A percentile compares a stretch with the other conserved stretches of the same genome.
These are phyloP conservation scores for Caenorhabditis afra DNA, from an alignment of 2,888 invertebrate genomes.

Conservation along the genomic window DNA sequence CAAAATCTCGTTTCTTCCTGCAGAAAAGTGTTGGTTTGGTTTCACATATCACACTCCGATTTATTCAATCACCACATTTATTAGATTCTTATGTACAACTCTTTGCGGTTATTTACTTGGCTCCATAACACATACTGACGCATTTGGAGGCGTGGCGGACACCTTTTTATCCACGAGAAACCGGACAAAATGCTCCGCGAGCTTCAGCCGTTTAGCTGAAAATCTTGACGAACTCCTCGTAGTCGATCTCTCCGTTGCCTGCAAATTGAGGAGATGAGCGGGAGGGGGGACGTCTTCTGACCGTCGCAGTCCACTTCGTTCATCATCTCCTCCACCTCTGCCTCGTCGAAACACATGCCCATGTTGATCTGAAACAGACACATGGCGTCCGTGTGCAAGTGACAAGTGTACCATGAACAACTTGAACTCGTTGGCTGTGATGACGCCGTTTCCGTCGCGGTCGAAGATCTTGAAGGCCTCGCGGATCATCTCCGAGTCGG, in stretches of 20 bases:
- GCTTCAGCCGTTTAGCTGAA: slow-evolving; percentile 35
- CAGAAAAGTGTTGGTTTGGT: not conserved
- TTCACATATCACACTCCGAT: slow-evolving; percentile 6
- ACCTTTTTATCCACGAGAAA: slow-evolving; percentile 24
- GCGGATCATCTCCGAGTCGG: slow-evolving; percentile 79
- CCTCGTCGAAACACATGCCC: slow-evolving; percentile 80
- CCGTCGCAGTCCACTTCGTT: slow-evolving; percentile 73
- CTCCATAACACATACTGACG: not conserved
- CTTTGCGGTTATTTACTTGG: slow-evolving; percentile 20
- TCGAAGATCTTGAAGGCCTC: slow-evolving; percentile 79
- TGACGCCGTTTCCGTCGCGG: slow-evolving; percentile 72
- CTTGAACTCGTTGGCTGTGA: slow-evolving; percentile 76
- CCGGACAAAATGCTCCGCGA: not conserved
- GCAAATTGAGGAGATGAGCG: slow-evolving; percentile 16
- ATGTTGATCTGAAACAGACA: slow-evolving; percentile 70
- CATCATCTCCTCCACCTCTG: slow-evolving; percentile 79
- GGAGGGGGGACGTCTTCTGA: slow-evolving; percentile 4
- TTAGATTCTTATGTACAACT: slow-evolving; percentile 31
- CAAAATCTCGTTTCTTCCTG: not conserved
- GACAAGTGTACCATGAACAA: slow-evolving; percentile 70
- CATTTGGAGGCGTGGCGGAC: slow-evolving; percentile 5
- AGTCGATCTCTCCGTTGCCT: slow-evolving; percentile 75
- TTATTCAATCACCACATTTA: slow-evolving; percentile 7
- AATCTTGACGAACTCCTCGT: slow-evolving; percentile 72
- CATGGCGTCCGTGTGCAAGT: not conserved